A percentile compares a stretch with the other conserved stretches of the same genome.
phyloP scores from a whole-genome alignment of 2,113 vertebrate genomes.

The Girardinichthys multiradiatus region DNA sequence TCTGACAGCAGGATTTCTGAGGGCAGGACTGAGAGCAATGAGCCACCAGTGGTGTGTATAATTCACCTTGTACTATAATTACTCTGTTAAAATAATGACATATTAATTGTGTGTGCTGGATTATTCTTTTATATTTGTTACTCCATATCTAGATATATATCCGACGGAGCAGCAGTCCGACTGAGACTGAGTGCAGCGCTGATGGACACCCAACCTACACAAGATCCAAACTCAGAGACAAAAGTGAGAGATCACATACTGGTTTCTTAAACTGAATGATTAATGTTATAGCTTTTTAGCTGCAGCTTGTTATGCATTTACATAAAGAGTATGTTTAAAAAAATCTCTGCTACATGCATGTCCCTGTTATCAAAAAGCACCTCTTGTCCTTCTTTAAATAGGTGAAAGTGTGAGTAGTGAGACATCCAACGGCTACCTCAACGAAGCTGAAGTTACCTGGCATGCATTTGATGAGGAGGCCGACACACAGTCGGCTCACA shows the following conservation, averaged over 20 bases:
- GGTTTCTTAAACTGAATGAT: background rate
- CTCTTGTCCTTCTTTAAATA: slow-evolving; percentile 46
- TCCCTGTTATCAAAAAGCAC: background rate
- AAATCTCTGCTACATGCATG: background rate
- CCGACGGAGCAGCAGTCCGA: slow-evolving; percentile 85
- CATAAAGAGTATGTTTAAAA: background rate
- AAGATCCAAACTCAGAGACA: slow-evolving; percentile 82
- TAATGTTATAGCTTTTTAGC: background rate
- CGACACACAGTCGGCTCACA: slow-evolving; percentile 79
- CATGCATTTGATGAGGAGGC: slow-evolving; percentile 86
- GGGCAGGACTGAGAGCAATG: slow-evolving; percentile 79
- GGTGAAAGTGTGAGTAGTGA: slow-evolving; percentile 93
- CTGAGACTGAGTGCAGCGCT: slow-evolving; percentile 83
- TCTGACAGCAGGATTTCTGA: slow-evolving; percentile 83
- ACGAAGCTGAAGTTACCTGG: slow-evolving; percentile 87
- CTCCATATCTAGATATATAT: slow-evolving; percentile 80
- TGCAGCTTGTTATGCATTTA: background rate
- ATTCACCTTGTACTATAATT: background rate
- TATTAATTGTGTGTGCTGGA: accelerated
- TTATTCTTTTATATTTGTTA: background rate
- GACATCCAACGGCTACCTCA: slow-evolving; percentile 82
- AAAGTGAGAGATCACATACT: slow-evolving; percentile 81
- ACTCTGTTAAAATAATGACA: slow-evolving; percentile 2
- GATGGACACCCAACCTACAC: slow-evolving; percentile 74
- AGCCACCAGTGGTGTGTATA: slow-evolving; percentile 85